Percentiles rank a stretch among this genome's conserved stretches.
These are phyloP conservation scores for Eupristina koningsbergeri DNA, from an alignment of 1,140 invertebrate species.

Conservation along the genomic window DNA sequence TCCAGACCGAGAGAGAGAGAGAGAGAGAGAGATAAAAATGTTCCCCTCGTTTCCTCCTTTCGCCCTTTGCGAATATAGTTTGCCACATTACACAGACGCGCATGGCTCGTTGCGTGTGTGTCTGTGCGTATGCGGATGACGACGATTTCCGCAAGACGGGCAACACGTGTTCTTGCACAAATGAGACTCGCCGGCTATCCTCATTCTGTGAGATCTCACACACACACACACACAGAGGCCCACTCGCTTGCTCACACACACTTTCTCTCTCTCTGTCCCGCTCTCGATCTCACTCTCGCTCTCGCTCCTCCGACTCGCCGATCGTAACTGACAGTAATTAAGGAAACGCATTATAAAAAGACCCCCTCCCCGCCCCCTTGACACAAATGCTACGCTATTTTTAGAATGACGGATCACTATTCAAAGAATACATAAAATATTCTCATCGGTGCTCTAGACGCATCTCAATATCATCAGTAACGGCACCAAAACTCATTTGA, in stretches of 20 bases:
- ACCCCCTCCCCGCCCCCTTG: neutral
- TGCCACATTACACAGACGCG: neutral
- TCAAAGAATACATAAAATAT: constrained; percentile 23
- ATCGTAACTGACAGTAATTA: constrained; percentile 43
- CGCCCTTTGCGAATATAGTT: neutral
- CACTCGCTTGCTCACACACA: neutral
- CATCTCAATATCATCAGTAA: neutral
- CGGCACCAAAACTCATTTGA: neutral
- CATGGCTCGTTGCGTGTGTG: neutral
- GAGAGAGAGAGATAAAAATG: constrained; percentile 28
- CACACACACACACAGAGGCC: neutral
- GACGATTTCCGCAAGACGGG: constrained; percentile 44
- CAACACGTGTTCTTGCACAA: constrained; percentile 35
- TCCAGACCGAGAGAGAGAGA: constrained; percentile 23
- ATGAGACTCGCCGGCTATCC: constrained; percentile 11
- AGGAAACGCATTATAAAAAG: constrained; percentile 44
- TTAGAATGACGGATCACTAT: constrained; percentile 23
- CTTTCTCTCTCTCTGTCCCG: neutral
- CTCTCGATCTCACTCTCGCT: neutral
- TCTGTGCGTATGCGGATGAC: constrained; percentile 20
- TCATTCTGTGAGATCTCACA: neutral
- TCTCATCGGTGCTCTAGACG: neutral
- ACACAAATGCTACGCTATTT: constrained; percentile 19
- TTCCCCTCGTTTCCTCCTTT: neutral
- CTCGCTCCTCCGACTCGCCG: neutral